These are phyloP conservation scores for Eublepharis macularius DNA, from an alignment of 2,113 vertebrate species.

Conservation along the genomic window DNA sequence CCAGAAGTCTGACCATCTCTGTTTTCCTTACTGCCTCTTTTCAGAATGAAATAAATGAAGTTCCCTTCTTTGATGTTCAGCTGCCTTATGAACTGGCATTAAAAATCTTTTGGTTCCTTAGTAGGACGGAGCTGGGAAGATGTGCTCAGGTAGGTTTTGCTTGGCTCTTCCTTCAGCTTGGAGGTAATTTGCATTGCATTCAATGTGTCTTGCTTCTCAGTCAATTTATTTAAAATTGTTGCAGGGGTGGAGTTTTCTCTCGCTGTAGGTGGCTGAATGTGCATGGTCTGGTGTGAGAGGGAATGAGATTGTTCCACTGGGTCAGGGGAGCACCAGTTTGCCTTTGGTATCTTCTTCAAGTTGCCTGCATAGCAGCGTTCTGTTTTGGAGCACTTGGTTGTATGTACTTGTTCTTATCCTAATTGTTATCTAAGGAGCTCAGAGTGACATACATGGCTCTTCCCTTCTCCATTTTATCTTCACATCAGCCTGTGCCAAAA, in stretches of 20 bases:
- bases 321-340: too few relatives aligned
- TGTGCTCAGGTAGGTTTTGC: conserved; percentile 89
- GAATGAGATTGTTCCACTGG: neutral
- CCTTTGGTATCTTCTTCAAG: too few relatives aligned
- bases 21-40: neutral
- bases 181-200: neutral
- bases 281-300: neutral
- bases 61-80: conserved; percentile 94
- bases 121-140: conserved; percentile 84
- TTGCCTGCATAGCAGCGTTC: too few relatives aligned
- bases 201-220: neutral
- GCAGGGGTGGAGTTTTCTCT: too few relatives aligned
- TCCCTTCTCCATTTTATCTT: too few relatives aligned
- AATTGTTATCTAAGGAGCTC: too few relatives aligned
- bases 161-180: neutral
- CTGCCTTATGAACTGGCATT: conserved; percentile 93
- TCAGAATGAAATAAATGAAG: conserved; percentile 95
- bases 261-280: neutral
- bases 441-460: too few relatives aligned
- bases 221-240: neutral
- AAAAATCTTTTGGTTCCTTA: conserved; percentile 91
- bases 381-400: too few relatives aligned
- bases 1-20: neutral
- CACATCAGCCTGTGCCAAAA: too few relatives aligned
- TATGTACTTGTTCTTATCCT: too few relatives aligned